Conservation (phyloP, 1,140 invertebrate genomes). For the Tachypleus tridentatus region DNA sequence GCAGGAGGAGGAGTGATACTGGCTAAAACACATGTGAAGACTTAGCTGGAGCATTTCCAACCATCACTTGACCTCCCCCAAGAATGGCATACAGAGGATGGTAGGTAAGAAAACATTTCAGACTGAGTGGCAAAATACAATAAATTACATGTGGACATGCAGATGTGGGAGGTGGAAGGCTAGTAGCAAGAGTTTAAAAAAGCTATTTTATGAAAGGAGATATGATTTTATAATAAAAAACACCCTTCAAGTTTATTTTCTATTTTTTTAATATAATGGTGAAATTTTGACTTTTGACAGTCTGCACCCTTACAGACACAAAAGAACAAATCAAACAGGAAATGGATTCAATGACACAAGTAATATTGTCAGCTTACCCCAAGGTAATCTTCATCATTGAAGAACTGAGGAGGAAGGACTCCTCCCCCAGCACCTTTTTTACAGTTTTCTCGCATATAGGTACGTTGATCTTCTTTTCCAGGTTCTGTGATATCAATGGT, state of each 20-base stretch:
- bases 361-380: constrained; percentile 49
- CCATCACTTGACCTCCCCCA: no score
- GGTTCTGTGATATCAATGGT: constrained; percentile 86
- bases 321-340: no score
- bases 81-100: no score
- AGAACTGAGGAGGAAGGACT: constrained; percentile 83
- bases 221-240: neutral
- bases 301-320: no score
- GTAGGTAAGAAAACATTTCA: no score
- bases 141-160: no score
- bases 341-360: no score
- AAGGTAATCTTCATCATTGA: constrained; percentile 82
- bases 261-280: constrained; percentile 14
- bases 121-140: no score
- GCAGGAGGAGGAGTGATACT: no score
- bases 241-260: neutral
- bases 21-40: no score
- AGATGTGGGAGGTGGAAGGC: no score
- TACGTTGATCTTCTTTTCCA: constrained; percentile 69
- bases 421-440: constrained; percentile 52
- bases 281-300: neutral
- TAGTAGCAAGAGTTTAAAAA: neutral
- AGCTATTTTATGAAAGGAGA: neutral
- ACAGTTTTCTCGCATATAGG: constrained; percentile 82
- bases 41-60: no score